phyloP scores from a whole-genome alignment of 2,113 vertebrate species.

The Lepus americanus region DNA sequence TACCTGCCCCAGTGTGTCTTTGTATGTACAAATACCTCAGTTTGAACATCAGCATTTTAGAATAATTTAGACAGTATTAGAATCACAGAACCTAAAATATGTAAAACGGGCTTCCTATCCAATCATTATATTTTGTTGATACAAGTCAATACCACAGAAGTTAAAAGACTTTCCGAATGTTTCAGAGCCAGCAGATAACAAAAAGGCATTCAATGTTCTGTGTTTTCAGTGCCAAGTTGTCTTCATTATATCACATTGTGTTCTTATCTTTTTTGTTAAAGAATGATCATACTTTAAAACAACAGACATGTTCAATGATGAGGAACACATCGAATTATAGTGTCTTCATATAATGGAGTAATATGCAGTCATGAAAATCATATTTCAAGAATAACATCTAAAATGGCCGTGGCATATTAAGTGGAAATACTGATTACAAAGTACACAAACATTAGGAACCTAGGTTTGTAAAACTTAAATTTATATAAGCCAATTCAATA shows the following conservation, averaged over 20 bases:
- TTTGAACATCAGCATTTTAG: background rate
- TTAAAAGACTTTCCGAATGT: background rate
- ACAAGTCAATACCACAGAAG: background rate
- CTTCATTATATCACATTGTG: background rate
- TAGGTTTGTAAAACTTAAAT: conserved; percentile 29
- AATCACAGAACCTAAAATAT: conserved; percentile 7
- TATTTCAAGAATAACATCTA: background rate
- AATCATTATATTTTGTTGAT: conserved; percentile 44
- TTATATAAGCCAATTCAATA: background rate
- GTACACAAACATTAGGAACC: background rate
- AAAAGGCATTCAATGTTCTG: background rate
- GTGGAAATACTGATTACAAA: background rate
- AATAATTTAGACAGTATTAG: background rate
- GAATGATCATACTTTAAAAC: background rate
- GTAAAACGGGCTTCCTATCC: background rate
- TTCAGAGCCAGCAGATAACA: conserved; percentile 23
- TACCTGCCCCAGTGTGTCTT: background rate
- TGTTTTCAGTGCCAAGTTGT: background rate
- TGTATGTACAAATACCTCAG: background rate
- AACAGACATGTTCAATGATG: background rate
- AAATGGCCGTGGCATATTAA: background rate
- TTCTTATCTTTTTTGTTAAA: conserved; percentile 36
- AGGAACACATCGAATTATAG: background rate
- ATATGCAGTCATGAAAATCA: background rate
- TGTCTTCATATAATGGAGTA: background rate